These are phyloP conservation scores for Lobophora halterata DNA, from an alignment of 2,888 invertebrate species.

Conservation along the genomic window DNA sequence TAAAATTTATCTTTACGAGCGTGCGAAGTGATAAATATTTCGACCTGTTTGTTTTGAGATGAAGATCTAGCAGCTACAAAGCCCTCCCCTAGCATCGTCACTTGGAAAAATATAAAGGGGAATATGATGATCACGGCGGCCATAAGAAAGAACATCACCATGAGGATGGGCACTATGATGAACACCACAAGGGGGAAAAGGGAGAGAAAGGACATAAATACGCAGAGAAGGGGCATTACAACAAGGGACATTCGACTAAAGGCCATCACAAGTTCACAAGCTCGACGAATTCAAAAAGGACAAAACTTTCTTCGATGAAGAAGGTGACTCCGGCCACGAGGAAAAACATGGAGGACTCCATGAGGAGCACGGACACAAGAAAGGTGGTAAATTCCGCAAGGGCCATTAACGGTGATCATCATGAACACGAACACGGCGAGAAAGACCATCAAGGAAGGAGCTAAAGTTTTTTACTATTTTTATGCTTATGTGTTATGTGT, in stretches of 20 bases:
- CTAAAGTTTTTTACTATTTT: too few relatives aligned
- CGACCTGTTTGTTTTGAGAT: constrained; percentile 54
- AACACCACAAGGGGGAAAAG: constrained; percentile 84
- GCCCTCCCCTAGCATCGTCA: constrained; percentile 87
- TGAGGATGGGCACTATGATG: constrained; percentile 83
- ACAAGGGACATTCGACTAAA: constrained; percentile 92
- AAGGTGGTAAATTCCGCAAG: constrained; percentile 90
- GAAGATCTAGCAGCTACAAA: constrained; percentile 80
- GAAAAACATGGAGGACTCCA: constrained; percentile 91
- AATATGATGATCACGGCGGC: constrained; percentile 82
- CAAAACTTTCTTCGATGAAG: constrained; percentile 92
- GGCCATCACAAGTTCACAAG: constrained; percentile 92
- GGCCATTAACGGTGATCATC: constrained; percentile 90
- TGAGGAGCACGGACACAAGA: constrained; percentile 89
- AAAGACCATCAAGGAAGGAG: constrained; percentile 91
- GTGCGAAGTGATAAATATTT: too few relatives aligned
- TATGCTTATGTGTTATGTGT: too few relatives aligned
- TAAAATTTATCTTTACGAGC: too few relatives aligned
- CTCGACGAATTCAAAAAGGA: constrained; percentile 92
- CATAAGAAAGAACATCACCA: constrained; percentile 84
- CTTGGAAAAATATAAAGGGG: constrained; percentile 83
- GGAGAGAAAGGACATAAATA: constrained; percentile 85
- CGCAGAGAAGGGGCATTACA: constrained; percentile 86
- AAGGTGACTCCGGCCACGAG: constrained; percentile 90
- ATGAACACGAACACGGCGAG: constrained; percentile 89